Conservation (phyloP, 2,888 invertebrate species). For the Thereva unica region DNA sequence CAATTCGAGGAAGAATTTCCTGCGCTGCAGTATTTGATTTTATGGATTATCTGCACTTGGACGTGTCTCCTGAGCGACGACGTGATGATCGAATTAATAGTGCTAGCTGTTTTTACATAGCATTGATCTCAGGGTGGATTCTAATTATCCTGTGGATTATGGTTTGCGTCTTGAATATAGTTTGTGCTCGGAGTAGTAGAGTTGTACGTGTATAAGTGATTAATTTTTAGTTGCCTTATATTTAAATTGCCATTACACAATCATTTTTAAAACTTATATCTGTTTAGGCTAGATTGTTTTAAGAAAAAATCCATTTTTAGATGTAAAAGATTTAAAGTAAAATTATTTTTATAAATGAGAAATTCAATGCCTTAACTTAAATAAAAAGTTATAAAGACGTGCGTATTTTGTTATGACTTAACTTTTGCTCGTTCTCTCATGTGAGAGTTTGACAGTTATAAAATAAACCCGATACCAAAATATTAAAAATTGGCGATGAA, state of each 20-base stretch:
- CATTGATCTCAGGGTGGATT: conserved; percentile 67
- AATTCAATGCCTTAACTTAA: too few species aligned
- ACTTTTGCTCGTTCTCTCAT: too few species aligned
- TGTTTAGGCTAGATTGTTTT: too few species aligned
- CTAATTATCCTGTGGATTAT: conserved; percentile 63
- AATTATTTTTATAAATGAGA: too few species aligned
- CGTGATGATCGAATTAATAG: conserved; percentile 74
- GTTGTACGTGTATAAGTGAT: conserved; percentile 49
- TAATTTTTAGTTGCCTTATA: not conserved
- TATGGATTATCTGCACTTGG: conserved; percentile 80
- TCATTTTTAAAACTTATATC: too few species aligned
- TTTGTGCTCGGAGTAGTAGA: conserved; percentile 58
- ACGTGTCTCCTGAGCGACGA: conserved; percentile 65
- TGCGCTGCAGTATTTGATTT: conserved; percentile 80
- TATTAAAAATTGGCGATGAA: too few species aligned
- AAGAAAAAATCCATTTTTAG: too few species aligned
- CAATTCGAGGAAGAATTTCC: conserved; percentile 62
- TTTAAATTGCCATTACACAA: conserved; percentile 13
- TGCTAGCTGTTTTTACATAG: conserved; percentile 68
- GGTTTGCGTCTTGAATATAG: conserved; percentile 61
- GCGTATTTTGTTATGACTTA: too few species aligned
- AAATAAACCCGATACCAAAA: too few species aligned
- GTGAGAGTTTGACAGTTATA: too few species aligned
- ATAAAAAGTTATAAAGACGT: too few species aligned
- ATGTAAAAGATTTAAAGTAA: too few species aligned